Base-by-base conservation (phyloP, 2,797 vertebrate species). In the Helarctos malayanus region DNA sequence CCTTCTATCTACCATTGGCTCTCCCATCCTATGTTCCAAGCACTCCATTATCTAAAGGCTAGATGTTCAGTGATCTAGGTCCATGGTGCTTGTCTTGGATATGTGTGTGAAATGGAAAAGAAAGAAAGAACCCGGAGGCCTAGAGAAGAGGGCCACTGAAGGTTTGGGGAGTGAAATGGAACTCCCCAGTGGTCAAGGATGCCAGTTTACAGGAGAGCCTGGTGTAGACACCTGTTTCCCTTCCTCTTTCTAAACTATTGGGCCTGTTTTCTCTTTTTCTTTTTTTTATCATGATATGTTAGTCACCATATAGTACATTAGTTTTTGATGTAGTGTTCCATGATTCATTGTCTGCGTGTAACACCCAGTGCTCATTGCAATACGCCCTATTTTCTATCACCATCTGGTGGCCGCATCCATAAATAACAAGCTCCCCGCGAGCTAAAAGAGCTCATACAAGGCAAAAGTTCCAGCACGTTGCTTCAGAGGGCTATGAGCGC, bases 381-480 rank as follows among this genome's bases (percentile, higher is more conserved):
- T 41, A 41, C 41, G 41, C 35, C 68, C 97, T 97, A 23, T 97
- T 98, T 97, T 98, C 97, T 98, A 98, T 97, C 95, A 94, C 98
- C 98, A 98, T 91, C 98, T 99, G 52, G 97, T 98, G 98, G 98
- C 97, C 80, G 92, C 41, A 98, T 73, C 75, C 8, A 5, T 90
- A 92, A 98, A 97, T 75, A 91, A 90, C 97, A 97, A 63, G 84
- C 27, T 89, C n/a, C 49, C 89, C 9, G 3, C 6, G 29, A 85
- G 9, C 25, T 14, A 18, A 29, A 25, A 89, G 61, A 47, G n/a
- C 15, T 41, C n/a, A 47, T 63, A 0, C 3, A 52, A 94, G 29
- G 52, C 29, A 11, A 10, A 29, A 27, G 14, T 41, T 92, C 45
- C 7, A 2, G 18, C 15, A 12, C 11, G 41, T 8, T 38, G 69